Evolutionary conservation across 2,113 vertebrate species (phyloP), one percentile per base, ranked within the genome.

Genomic region (Eublepharis macularius): DNA sequence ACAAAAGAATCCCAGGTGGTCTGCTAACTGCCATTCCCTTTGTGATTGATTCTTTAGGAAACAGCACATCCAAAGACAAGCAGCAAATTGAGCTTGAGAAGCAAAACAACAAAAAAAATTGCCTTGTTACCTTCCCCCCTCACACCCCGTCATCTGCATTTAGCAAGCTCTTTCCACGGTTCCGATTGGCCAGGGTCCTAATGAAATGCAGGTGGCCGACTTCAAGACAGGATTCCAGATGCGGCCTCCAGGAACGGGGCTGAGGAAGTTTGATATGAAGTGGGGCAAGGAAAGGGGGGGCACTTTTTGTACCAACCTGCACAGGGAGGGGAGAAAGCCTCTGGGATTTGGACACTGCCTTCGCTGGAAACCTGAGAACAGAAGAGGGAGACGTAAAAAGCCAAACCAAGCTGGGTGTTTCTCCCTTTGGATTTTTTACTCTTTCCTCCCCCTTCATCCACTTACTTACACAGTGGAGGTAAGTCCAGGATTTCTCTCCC

Each of bases 271-370:
- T 13, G 6, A 47, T 4, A 57, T 16, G 4, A 43, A n/a, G 3
- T 16, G 36, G 8, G 68, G 3, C 36, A 29, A 26, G 43, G 79
- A 51, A 26, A 16, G 2, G 1, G 19, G 29, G n/a, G 13, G 45
- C 16, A 34, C 87, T 91, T 60, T 94, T 87, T 87, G 85, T 84
- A 98, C 98, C 95, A 93, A 99, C 98, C 96, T 96, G 96, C 88
- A 80, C 96, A 89, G 39, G 96, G 94, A 87, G 97, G 93, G 72
- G 93, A 89, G 45, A 85, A 96, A 0, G 96, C 57, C 9, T 97
- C 97, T 63, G 95, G 84, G 6, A 94, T 93, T 68, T 95, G 95
- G 93, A 93, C 87, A 70, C 89, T 88, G 94, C 80, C 57, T 47
- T 87, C 90, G 95, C 97, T 96, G 1, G 97, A 93, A 83, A 96